Base-by-base conservation (phyloP, 2,797 vertebrate species). In the Psittacula derbiana region DNA sequence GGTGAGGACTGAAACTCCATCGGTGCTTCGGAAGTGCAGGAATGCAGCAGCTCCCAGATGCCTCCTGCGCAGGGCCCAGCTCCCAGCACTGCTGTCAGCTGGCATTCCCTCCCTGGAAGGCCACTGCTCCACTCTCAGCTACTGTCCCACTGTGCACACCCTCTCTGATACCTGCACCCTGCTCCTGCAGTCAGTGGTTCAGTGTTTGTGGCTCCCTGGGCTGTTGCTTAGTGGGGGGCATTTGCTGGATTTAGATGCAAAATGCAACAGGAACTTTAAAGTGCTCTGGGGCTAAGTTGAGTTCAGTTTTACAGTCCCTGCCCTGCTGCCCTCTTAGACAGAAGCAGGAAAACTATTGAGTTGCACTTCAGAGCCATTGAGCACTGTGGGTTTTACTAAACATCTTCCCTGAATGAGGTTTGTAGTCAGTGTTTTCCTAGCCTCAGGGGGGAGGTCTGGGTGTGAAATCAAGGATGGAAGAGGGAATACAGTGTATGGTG, bases 181-280 rank as follows among this genome's bases (percentile, higher is more conserved):
- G 15, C 28, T 15, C 66, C 3, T 20, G 57, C 86, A 81, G 38
- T 72, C 60, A 93, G 91, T 33, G 1, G 85, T 73, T 24, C 47
- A 17, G 52, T 53, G 76, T 74, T 76, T 69, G 43, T 8, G 65
- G 85, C 96, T 92, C 80, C 93, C 80, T 86, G 87, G 88, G 65
- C 75, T 86, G 79, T 41, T 86, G 65, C 93, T 95, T 74, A 71
- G 70, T 3, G 10, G 70, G 41, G 66, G 75, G 75, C n/a, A 90
- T 95, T 94, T 96, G 65, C 75, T 90, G 85, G 88, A 24, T 90
- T 95, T 83, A 90, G 50, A 24, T 46, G 41, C 83, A 92, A 92
- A 94, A 95, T 90, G 82, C 75, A 93, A 6, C 72, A 83, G 87
- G 85, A 93, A 41, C 85, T 82, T 92, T 36, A 38, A 71, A 92